Conservation (phyloP, 2,797 vertebrate genomes). For the Meriones psammophilus region DNA sequence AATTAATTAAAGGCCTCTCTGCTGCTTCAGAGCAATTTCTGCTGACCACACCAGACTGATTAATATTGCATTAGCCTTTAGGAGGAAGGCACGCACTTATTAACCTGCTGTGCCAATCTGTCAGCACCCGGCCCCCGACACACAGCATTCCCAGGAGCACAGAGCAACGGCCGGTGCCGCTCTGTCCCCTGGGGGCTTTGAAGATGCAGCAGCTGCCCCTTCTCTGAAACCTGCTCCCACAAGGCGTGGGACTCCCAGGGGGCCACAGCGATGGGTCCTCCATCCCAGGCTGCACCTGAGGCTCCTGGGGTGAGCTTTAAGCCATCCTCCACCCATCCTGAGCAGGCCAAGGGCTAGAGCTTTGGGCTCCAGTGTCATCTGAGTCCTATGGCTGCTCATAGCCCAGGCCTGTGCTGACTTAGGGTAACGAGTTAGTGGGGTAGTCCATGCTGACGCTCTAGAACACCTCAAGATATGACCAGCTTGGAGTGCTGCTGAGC, state of each 20-base stretch:
- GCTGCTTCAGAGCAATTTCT: constrained; percentile 96
- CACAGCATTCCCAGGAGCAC: constrained; percentile 70
- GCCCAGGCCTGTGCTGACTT: background rate
- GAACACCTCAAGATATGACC: background rate
- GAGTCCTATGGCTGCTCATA: background rate
- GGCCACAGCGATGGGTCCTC: background rate
- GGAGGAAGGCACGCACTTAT: constrained; percentile 98
- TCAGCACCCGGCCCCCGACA: constrained; percentile 89
- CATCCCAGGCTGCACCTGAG: background rate
- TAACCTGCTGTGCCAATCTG: constrained; percentile 99
- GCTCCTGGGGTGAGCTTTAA: background rate
- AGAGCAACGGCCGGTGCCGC: constrained; percentile 59
- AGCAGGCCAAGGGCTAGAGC: background rate
- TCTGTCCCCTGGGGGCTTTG: rapidly evolving
- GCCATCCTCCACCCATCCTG: too few relatives aligned
- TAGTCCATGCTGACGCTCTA: background rate
- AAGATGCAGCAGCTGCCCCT: background rate
- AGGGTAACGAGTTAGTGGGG: background rate
- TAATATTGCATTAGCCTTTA: constrained; percentile 99
- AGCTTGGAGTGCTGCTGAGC: background rate
- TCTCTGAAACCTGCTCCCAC: background rate
- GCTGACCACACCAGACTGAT: constrained; percentile 99
- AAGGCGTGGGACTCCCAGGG: background rate
- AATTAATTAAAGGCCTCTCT: constrained; percentile 98
- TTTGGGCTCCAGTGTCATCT: background rate